Evolutionary conservation across 2,888 invertebrate genomes (phyloP).

Genomic region (Scelioninae gen. 1): DNA sequence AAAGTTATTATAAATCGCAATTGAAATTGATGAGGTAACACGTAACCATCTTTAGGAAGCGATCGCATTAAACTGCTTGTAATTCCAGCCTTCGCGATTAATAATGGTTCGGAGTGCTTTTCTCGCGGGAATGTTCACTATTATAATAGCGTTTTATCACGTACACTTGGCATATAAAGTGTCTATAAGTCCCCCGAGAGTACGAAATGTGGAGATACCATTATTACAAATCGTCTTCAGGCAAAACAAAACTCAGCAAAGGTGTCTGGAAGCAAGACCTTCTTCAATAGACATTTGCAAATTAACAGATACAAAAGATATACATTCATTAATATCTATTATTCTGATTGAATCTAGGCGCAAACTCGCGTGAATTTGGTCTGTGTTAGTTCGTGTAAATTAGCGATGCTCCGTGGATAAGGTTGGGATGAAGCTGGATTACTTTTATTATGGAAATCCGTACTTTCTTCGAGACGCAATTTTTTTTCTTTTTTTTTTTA

Average conservation of each 20-base stretch:
- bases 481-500: too few relatives aligned
- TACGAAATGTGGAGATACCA: slow-evolving; percentile 35
- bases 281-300: slow-evolving; percentile 12
- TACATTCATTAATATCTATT: slow-evolving; percentile 17
- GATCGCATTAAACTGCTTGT: slow-evolving; percentile 66
- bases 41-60: slow-evolving; percentile 54
- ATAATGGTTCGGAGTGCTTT: slow-evolving; percentile 62
- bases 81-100: slow-evolving; percentile 64
- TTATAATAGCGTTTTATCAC: slow-evolving; percentile 81
- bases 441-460: slow-evolving; percentile 25
- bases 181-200: slow-evolving; percentile 74
- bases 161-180: slow-evolving; percentile 80
- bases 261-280: neutral
- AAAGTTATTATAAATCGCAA: slow-evolving; percentile 59
- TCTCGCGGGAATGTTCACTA: slow-evolving; percentile 77
- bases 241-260: slow-evolving; percentile 40
- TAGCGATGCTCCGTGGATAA: slow-evolving; percentile 5
- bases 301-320: slow-evolving; percentile 27
- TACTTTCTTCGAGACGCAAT: slow-evolving; percentile 8
- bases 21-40: slow-evolving; percentile 66
- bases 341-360: slow-evolving; percentile 19
- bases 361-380: slow-evolving; percentile 7
- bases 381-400: neutral
- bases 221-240: slow-evolving; percentile 42
- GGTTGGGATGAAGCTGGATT: neutral